Evolutionary conservation across 2,888 invertebrate species (phyloP).

Genomic region (Drosophila austrosaltans): DNA sequence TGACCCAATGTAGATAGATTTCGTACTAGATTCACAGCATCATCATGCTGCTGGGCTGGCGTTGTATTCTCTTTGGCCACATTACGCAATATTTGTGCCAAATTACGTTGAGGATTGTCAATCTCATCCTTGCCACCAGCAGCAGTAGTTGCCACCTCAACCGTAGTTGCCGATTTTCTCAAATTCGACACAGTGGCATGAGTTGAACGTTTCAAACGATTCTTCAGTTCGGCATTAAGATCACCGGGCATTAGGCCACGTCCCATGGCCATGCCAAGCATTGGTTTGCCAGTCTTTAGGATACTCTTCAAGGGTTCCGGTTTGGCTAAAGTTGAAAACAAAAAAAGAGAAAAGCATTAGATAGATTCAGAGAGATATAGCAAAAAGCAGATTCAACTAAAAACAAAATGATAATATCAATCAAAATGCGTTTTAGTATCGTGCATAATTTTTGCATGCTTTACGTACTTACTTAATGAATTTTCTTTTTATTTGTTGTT

Average conservation of each 20-base stretch:
- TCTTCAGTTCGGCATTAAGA: conserved; percentile 82
- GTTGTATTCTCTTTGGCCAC: conserved; percentile 80
- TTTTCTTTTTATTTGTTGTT: background rate
- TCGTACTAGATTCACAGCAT: conserved; percentile 81
- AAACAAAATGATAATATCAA: background rate
- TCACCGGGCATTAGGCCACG: conserved; percentile 81
- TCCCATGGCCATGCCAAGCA: conserved; percentile 78
- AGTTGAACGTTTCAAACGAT: conserved; percentile 81
- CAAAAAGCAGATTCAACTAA: conserved; percentile 1
- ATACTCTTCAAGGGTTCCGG: conserved; percentile 75
- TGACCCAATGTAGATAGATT: conserved; percentile 81
- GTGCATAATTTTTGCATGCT: background rate
- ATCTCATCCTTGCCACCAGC: conserved; percentile 53
- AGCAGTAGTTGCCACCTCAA: conserved; percentile 39
- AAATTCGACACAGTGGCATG: conserved; percentile 82
- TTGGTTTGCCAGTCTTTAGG: conserved; percentile 75
- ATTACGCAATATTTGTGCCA: conserved; percentile 79
- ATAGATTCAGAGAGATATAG: background rate
- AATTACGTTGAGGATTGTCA: conserved; percentile 72
- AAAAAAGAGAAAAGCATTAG: background rate
- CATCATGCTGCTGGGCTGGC: conserved; percentile 73
- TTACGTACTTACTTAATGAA: background rate
- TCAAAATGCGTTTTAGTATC: background rate
- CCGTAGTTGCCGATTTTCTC: conserved; percentile 80
- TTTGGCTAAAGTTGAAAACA: background rate